Conservation (phyloP, 1,140 invertebrate species). For the Drosophila gunungcola region DNA sequence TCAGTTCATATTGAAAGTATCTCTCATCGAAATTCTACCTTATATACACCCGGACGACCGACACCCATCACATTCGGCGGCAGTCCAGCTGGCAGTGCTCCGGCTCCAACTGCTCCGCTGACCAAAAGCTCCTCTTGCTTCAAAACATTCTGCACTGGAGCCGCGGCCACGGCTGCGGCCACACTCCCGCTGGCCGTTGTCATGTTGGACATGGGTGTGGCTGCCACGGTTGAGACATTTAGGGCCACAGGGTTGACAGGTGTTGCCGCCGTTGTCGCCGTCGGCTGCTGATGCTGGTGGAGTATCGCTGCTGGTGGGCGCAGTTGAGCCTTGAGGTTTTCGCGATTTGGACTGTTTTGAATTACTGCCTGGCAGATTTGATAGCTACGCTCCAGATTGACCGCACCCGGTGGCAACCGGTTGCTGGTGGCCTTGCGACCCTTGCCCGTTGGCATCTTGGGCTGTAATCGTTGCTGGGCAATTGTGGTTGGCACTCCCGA, state of each 20-base stretch:
- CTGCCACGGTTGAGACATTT: slow-evolving; percentile 65
- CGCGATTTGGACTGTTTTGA: slow-evolving; percentile 95
- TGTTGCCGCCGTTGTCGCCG: slow-evolving; percentile 14
- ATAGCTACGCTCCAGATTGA: slow-evolving; percentile 96
- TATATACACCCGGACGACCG: slow-evolving; percentile 79
- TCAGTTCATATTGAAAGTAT: too few relatives aligned
- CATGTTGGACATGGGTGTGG: slow-evolving; percentile 61
- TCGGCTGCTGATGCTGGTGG: slow-evolving; percentile 79
- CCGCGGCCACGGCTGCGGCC: slow-evolving; percentile 40
- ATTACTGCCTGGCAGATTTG: slow-evolving; percentile 98
- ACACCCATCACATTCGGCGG: slow-evolving; percentile 80
- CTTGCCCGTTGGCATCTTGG: slow-evolving; percentile 77
- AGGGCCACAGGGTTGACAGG: slow-evolving; percentile 40
- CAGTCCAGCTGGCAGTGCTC: slow-evolving; percentile 53
- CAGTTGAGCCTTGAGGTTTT: slow-evolving; percentile 93
- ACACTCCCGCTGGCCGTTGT: slow-evolving; percentile 47
- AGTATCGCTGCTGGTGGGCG: slow-evolving; percentile 91
- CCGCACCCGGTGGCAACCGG: slow-evolving; percentile 93
- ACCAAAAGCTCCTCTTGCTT: slow-evolving; percentile 69
- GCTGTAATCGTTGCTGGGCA: slow-evolving; percentile 83
- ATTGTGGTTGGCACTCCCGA: slow-evolving; percentile 80
- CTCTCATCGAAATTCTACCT: slow-evolving; percentile 41
- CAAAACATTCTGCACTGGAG: slow-evolving; percentile 57
- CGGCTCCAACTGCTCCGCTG: slow-evolving; percentile 56
- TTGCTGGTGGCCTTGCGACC: slow-evolving; percentile 86